Evolutionary conservation across 2,888 invertebrate genomes (phyloP).

Genomic region (Chydorus sphaericus): DNA sequence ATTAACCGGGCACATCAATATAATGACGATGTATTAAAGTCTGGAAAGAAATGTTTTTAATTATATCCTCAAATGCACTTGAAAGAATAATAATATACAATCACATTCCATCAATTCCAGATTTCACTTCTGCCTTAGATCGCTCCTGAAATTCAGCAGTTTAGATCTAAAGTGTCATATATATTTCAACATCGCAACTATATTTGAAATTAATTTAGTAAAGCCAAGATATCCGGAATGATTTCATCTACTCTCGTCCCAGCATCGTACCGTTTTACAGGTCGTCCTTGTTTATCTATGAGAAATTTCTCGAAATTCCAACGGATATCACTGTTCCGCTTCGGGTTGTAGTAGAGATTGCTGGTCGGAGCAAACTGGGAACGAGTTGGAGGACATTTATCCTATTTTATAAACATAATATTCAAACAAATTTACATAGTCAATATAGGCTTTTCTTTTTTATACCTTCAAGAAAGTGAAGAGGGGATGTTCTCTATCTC

Average conservation of each 20-base stretch:
- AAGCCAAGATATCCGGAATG: slow-evolving; percentile 18
- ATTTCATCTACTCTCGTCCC: slow-evolving; percentile 23
- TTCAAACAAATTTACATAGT: too few relatives aligned
- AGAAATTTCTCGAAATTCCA: slow-evolving; percentile 35
- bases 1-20: too few relatives aligned
- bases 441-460: too few relatives aligned
- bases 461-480: slow-evolving; percentile 34
- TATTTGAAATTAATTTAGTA: neutral
- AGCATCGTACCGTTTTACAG: slow-evolving; percentile 25
- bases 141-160: too few relatives aligned
- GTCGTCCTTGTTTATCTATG: slow-evolving; percentile 24
- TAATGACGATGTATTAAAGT: too few relatives aligned
- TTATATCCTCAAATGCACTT: too few relatives aligned
- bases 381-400: slow-evolving; percentile 24
- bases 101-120: too few relatives aligned
- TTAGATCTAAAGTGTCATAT: too few relatives aligned
- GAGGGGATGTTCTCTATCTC: slow-evolving; percentile 29
- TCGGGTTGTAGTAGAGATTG: slow-evolving; percentile 24
- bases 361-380: slow-evolving; percentile 23
- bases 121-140: too few relatives aligned
- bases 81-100: too few relatives aligned
- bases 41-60: too few relatives aligned
- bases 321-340: slow-evolving; percentile 27
- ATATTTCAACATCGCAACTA: too few relatives aligned
- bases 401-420: slow-evolving; percentile 23